Evolutionary conservation across 2,888 invertebrate species (phyloP).

Genomic region (Tachina fera): DNA sequence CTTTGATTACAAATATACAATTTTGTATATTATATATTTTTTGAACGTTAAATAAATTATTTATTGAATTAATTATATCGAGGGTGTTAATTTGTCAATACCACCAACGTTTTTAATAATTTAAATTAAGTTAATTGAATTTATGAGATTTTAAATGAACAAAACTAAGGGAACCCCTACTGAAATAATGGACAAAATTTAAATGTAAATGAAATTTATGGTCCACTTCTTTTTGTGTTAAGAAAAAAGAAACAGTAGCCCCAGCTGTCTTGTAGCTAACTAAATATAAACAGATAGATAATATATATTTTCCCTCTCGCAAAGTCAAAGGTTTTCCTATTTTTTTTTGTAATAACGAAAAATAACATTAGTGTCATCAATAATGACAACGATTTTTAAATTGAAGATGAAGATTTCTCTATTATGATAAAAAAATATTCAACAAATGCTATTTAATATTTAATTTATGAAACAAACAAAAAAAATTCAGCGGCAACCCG

Average conservation of each 20-base stretch:
- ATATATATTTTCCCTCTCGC: not conserved
- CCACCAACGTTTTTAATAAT: not conserved
- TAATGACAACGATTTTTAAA: slow-evolving; percentile 53
- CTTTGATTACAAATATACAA: too few relatives aligned
- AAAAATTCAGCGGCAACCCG: slow-evolving; percentile 37
- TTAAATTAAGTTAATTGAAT: slow-evolving; percentile 7
- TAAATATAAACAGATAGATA: not conserved
- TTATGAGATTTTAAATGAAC: slow-evolving; percentile 15
- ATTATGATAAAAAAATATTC: not conserved
- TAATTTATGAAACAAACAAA: slow-evolving; percentile 12
- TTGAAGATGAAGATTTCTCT: slow-evolving; percentile 11
- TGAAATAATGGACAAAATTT: not conserved
- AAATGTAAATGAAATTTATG: slow-evolving; percentile 48
- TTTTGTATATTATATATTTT: too few relatives aligned
- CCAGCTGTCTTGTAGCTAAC: not conserved
- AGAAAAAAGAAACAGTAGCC: slow-evolving; percentile 44
- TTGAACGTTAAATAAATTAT: not conserved
- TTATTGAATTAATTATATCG: not conserved
- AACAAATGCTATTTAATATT: slow-evolving; percentile 27
- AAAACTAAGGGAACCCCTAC: not conserved
- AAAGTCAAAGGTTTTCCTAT: slow-evolving; percentile 23
- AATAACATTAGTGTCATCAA: slow-evolving; percentile 12
- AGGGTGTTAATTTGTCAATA: not conserved
- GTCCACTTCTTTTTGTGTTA: not conserved
- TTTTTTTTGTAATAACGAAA: not conserved